Evolutionary conservation across 2,888 invertebrate species (phyloP).

Genomic region (Phortica magna): DNA sequence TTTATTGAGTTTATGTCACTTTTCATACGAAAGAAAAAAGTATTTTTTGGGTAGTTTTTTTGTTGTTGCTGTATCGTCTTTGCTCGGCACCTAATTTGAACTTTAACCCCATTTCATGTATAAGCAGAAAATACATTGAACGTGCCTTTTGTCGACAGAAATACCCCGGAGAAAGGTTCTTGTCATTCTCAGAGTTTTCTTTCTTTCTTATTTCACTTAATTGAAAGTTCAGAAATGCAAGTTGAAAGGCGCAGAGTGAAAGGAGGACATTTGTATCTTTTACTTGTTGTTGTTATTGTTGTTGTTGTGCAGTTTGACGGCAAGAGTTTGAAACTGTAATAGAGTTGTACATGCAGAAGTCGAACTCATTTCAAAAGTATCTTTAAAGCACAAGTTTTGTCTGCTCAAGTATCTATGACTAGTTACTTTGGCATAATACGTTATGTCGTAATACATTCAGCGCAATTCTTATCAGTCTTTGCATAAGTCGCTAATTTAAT

Average conservation of each 20-base stretch:
- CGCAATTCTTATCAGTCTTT: too few relatives aligned
- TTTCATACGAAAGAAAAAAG: neutral
- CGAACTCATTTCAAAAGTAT: too few relatives aligned
- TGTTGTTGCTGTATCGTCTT: neutral
- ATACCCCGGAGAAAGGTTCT: neutral
- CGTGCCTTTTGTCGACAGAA: neutral
- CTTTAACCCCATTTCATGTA: conserved; percentile 52
- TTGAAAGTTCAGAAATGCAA: neutral
- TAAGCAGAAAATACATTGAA: neutral
- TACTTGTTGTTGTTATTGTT: too few relatives aligned
- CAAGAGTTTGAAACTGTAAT: too few relatives aligned
- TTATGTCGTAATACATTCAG: too few relatives aligned
- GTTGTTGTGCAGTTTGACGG: too few relatives aligned
- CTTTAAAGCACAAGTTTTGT: too few relatives aligned
- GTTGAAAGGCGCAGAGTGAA: too few relatives aligned
- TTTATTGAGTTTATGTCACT: conserved; percentile 21
- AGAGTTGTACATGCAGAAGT: too few relatives aligned
- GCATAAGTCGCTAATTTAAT: neutral
- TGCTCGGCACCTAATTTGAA: conserved; percentile 46
- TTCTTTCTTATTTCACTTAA: neutral
- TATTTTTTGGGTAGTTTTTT: neutral
- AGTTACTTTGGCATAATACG: too few relatives aligned
- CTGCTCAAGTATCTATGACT: too few relatives aligned
- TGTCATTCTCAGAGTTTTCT: neutral
- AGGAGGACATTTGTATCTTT: too few relatives aligned